Base-by-base conservation (phyloP, 2,797 vertebrate genomes). In the Gephyroberyx darwinii region DNA sequence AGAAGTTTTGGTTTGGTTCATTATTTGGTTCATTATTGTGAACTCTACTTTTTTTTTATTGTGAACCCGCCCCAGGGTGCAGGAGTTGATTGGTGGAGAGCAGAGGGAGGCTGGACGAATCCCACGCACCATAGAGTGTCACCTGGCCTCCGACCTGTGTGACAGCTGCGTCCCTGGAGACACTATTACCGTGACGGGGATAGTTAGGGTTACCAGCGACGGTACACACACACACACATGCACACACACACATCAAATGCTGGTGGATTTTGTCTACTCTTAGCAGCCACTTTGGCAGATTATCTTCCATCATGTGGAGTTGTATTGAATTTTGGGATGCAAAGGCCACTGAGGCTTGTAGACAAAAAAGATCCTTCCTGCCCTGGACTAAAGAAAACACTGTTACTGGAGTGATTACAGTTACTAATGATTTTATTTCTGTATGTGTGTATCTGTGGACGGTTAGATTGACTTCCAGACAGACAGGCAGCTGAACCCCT, bases 161-260 rank as follows among this genome's bases (percentile, higher is more conserved):
- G 97, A 99, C 90, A 97, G 96, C 90, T 97, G 96, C 70, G 96
- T 99, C 14, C 98, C 98, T 0, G 97, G 98, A 78, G 98, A 99
- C 88, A 93, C 93, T 0, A 95, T 99, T 37, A 98, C 96, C 0
- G 72, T 99, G 59, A 95, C 95, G 0, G 98, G 97, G 14, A 91
- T 95, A 35, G 96, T 99, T 37, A 93, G 97, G 91, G 98, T 99
- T 26, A 93, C 93, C 3, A 98, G 90, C 66, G 96, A 97, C 84
- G 96, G 98, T 98, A 90, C 35, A 43, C 65, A 20, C 17, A 55
- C 31, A 64, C 54, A 60, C 35, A 13, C 4, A 5, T 9, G 12
- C 43, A 51, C 8, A 51, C 56, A 55, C 9, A 70, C 57, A 65
- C 30, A 60, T 7, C 19, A 22, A 22, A 48, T n/a, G 8, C 6